These are phyloP conservation scores for Automeris io DNA, from an alignment of 2,888 invertebrate genomes.

Conservation along the genomic window DNA sequence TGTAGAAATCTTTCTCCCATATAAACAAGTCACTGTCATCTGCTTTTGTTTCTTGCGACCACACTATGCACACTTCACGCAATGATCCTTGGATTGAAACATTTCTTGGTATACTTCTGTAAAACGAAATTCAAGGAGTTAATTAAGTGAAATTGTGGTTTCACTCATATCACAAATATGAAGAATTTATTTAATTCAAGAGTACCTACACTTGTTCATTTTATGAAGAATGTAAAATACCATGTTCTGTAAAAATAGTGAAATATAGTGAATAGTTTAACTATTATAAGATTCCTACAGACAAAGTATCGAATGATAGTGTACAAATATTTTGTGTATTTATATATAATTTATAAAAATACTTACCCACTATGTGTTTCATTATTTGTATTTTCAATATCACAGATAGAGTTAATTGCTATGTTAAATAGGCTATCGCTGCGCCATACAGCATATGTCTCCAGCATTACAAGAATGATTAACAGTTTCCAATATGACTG, in stretches of 20 bases:
- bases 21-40: slow-evolving; percentile 59
- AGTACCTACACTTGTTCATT: too few relatives aligned
- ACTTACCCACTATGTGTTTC: slow-evolving; percentile 50
- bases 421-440: slow-evolving; percentile 58
- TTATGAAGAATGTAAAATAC: too few relatives aligned
- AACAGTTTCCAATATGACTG: slow-evolving; percentile 88
- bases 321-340: too few relatives aligned
- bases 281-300: too few relatives aligned
- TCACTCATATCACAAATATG: too few relatives aligned
- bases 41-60: slow-evolving; percentile 33
- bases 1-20: slow-evolving; percentile 78
- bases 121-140: slow-evolving; percentile 15
- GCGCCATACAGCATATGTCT: slow-evolving; percentile 86
- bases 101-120: slow-evolving; percentile 34
- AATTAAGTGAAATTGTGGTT: too few relatives aligned
- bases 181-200: too few relatives aligned
- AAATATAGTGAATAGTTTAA: too few relatives aligned
- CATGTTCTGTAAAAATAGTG: too few relatives aligned
- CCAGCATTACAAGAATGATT: slow-evolving; percentile 85
- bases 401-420: slow-evolving; percentile 42
- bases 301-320: too few relatives aligned
- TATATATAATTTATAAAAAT: too few relatives aligned
- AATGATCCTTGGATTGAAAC: slow-evolving; percentile 31
- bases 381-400: slow-evolving; percentile 35
- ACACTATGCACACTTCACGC: slow-evolving; percentile 35